Percentiles rank a stretch among this genome's conserved stretches.
phyloP scores from a whole-genome alignment of 1,140 invertebrate species.

The Drosophila navojoa region DNA sequence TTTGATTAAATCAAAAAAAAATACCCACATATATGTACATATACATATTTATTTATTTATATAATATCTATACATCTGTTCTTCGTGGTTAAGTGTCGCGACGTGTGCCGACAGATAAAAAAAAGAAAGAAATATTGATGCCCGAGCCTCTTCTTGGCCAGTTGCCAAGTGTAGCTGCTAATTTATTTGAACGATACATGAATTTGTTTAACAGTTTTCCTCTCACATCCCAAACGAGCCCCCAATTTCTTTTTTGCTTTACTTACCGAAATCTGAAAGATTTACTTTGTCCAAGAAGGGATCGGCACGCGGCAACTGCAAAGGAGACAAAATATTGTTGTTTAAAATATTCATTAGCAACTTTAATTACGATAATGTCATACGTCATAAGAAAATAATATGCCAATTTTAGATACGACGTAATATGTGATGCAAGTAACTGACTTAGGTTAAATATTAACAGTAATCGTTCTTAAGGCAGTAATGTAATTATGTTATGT shows the following conservation, averaged over 20 bases:
- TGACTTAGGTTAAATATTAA: not conserved
- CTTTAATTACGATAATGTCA: too few species aligned
- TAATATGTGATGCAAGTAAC: not conserved
- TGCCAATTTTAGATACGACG: too few species aligned
- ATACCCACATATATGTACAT: conserved; percentile 13
- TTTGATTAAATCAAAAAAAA: conserved; percentile 49
- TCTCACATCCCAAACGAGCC: not conserved
- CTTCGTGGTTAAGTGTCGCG: conserved; percentile 44
- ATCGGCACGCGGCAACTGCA: conserved; percentile 93
- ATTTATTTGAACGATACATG: conserved; percentile 55
- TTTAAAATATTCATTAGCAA: not conserved
- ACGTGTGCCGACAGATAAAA: conserved; percentile 58
- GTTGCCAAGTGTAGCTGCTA: conserved; percentile 59
- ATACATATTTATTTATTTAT: conserved; percentile 1
- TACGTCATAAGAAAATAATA: too few species aligned
- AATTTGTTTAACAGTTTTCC: conserved; percentile 22
- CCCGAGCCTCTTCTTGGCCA: conserved; percentile 51
- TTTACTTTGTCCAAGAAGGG: conserved; percentile 95
- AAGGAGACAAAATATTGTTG: conserved; percentile 80
- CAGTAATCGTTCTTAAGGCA: too few species aligned
- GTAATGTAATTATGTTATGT: too few species aligned
- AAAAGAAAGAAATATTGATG: conserved; percentile 1
- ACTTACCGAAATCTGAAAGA: conserved; percentile 93
- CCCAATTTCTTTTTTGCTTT: conserved; percentile 8
- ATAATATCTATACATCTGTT: conserved; percentile 10